Conservation (phyloP, 2,113 vertebrate genomes). For the Microcebus lehilahytsara region DNA sequence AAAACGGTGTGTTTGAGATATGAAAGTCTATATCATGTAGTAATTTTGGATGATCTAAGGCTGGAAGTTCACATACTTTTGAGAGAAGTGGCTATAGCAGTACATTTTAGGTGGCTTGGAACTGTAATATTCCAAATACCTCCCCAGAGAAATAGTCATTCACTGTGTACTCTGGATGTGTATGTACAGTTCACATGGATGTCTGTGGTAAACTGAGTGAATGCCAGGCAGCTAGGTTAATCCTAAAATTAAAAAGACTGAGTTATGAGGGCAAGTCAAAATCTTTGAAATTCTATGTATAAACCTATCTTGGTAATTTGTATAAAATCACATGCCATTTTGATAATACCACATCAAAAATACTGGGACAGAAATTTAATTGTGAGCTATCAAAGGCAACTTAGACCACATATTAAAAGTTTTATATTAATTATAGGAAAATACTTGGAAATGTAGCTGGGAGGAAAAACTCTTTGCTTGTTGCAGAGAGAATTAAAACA, state of each 20-base stretch:
- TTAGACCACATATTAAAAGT: slow-evolving; percentile 51
- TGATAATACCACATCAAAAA: slow-evolving; percentile 73
- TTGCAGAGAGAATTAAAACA: slow-evolving; percentile 52
- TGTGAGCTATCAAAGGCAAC: slow-evolving; percentile 61
- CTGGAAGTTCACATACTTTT: not conserved
- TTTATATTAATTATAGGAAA: slow-evolving; percentile 50
- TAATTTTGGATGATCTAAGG: not conserved
- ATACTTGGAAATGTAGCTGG: slow-evolving; percentile 7
- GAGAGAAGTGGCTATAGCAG: not conserved
- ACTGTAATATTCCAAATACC: not conserved
- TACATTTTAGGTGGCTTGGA: slow-evolving; percentile 14
- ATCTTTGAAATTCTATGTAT: slow-evolving; percentile 41
- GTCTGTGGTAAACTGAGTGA: not conserved
- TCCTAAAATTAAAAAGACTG: slow-evolving; percentile 67
- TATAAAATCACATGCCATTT: slow-evolving; percentile 64
- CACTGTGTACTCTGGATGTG: not conserved
- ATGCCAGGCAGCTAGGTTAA: slow-evolving; percentile 21
- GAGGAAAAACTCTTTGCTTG: slow-evolving; percentile 23
- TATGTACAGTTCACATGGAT: not conserved
- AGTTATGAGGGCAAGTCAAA: slow-evolving; percentile 59
- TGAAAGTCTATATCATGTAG: not conserved
- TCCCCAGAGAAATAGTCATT: not conserved
- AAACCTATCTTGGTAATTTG: slow-evolving; percentile 35
- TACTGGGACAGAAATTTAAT: slow-evolving; percentile 57
- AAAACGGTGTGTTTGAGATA: slow-evolving; percentile 17